Percentiles rank a stretch among this genome's conserved stretches.
Evolutionary conservation across 2,888 invertebrate genomes (phyloP).

Genomic region (Volucella inanis): DNA sequence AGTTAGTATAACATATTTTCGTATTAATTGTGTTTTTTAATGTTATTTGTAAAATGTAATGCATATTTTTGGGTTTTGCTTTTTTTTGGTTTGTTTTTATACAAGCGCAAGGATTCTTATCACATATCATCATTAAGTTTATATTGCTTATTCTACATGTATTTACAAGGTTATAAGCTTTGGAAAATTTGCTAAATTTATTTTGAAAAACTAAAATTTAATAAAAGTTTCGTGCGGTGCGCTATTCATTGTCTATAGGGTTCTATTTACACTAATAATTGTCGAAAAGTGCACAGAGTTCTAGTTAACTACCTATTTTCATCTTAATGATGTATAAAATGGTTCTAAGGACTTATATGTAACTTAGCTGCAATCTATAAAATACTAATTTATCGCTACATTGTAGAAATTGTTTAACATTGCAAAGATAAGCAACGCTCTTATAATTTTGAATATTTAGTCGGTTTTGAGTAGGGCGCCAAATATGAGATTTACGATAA

Average conservation of each 20-base stretch:
- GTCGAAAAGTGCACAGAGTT: constrained; percentile 19
- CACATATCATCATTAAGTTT: constrained; percentile 71
- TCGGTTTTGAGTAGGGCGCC: not conserved
- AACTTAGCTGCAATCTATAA: constrained; percentile 25
- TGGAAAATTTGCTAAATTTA: constrained; percentile 10
- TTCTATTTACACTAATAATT: constrained; percentile 43
- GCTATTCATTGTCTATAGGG: constrained; percentile 11
- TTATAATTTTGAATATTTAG: not conserved
- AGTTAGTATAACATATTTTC: constrained; percentile 19
- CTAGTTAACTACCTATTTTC: not conserved
- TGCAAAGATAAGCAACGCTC: not conserved
- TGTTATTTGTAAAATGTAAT: constrained; percentile 51
- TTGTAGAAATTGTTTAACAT: constrained; percentile 5
- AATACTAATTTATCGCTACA: constrained; percentile 13
- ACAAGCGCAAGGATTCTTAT: constrained; percentile 70
- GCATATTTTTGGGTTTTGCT: constrained; percentile 2
- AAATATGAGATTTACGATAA: constrained; percentile 58
- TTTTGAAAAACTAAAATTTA: constrained; percentile 19
- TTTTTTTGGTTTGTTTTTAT: constrained; percentile 17
- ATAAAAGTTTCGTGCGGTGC: constrained; percentile 55
- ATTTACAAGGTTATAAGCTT: constrained; percentile 49
- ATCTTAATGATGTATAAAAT: constrained; percentile 16
- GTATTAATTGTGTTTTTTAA: constrained; percentile 20
- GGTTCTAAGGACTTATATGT: not conserved
- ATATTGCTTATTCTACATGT: constrained; percentile 72